Conservation (phyloP, 2,888 invertebrate genomes). For the Hybos culiciformis region DNA sequence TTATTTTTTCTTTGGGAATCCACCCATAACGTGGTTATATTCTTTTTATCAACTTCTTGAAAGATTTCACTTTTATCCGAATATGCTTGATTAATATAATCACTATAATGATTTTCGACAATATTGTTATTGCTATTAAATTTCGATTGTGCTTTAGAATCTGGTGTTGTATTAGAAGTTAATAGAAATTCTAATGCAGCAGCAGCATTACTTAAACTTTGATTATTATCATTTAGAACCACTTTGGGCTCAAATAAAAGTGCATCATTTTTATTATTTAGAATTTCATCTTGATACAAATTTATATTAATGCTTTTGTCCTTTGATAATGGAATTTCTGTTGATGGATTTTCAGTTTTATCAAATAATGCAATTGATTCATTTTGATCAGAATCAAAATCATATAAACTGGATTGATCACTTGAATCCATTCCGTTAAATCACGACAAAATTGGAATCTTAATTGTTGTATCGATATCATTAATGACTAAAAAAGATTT, state of each 20-base stretch:
- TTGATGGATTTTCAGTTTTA: background rate
- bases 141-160: background rate
- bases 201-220: background rate
- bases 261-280: too few species aligned
- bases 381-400: background rate
- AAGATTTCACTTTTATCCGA: slow-evolving; percentile 8
- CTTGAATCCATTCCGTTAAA: slow-evolving; percentile 35
- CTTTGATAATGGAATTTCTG: background rate
- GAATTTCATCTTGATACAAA: too few species aligned
- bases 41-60: too few species aligned
- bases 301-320: too few species aligned
- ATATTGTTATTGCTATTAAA: background rate
- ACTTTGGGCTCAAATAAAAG: too few species aligned
- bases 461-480: slow-evolving; percentile 17
- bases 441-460: slow-evolving; percentile 34
- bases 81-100: slow-evolving; percentile 16
- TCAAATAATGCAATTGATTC: background rate
- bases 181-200: background rate
- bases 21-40: too few species aligned
- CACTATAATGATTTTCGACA: slow-evolving; percentile 12
- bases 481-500: slow-evolving; percentile 17
- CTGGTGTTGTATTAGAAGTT: background rate
- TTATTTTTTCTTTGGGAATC: slow-evolving; percentile 4
- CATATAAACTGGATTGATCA: slow-evolving; percentile 22
- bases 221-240: background rate